Base-by-base conservation (phyloP, 2,797 vertebrate genomes). In the Hephaestus fuliginosus region DNA sequence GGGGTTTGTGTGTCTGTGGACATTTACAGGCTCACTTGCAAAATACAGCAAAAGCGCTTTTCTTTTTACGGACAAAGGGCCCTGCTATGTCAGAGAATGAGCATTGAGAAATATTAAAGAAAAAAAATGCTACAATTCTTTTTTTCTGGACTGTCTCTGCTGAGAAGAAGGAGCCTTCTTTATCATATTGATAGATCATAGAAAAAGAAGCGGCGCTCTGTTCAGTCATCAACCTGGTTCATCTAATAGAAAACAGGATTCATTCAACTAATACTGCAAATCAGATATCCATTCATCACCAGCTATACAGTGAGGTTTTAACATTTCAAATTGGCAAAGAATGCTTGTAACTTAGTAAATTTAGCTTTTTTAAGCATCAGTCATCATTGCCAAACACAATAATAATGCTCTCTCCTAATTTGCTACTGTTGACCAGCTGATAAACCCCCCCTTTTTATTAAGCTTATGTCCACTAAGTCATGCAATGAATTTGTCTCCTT, bases 11-110 rank as follows among this genome's bases (percentile, higher is more conserved):
- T 46, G 56, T 85, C 70, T 66, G 72, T 67, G 81, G 83, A 79
- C 61, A 44, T 85, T 83, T 77, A 57, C 58, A 57, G 53, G 48
- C 76, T 61, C 2, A 15, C 60, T 73, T 36, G 36, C 63, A 83
- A 86, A 83, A 83, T 67, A 79, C 60, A 72, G 64, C 69, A 70
- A 20, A 64, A 63, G n/a, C 51, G 25, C 33, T 77, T 33, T 81
- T 82, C 39, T 39, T 68, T 56, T 49, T 55, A 11, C 49, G 13
- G 22, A 78, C 64, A 48, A 39, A 15, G 28, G 28, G n/a, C 48
- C 33, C 28, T n/a, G 52, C 20, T 53, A 1, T 51, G n/a, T 28
- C 2, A 15, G 36, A 53, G 20, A 33, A 25, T 7, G 28, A 22
- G 43, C 5, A 56, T 3, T 39, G 30, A 39, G 30, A 46, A 51